Base-by-base conservation (phyloP, 2,113 vertebrate species). In the Pipra filicauda region DNA sequence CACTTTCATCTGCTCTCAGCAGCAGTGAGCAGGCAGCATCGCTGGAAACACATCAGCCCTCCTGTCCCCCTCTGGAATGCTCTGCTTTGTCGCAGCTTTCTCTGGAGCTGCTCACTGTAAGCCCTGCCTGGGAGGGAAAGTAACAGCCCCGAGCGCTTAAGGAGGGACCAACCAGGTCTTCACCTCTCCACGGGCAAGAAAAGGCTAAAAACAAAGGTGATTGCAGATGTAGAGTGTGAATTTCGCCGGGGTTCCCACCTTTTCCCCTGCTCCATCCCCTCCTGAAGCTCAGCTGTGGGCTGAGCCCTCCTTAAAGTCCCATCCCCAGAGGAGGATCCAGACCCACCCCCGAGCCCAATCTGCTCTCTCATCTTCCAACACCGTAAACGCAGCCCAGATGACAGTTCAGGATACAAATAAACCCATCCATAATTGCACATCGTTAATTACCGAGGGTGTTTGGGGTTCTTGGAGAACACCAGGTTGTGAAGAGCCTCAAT, bases 141-240 rank as follows among this genome's bases (percentile, higher is more conserved):
- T 0, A 43, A 21, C 41, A 41, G 69, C 18, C 0, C 11, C 1
- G 1, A n/a, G 52, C 0, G 41, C 49, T 24, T 9, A 0, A 6
- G 28, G 59, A 33, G 37, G 22, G 30, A 27, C 28, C 46, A 15
- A 23, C 2, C 48, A 5, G 13, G 1, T 5, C 13, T n/a, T 57
- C 19, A 4, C 13, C 58, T 31, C 55, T 31, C 49, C 43, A 2
- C 0, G 14, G 75, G 46, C 23, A 39, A 37, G 64, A 12, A 58
- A n/a, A 58, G 49, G 46, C 75, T 87, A 78, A 95, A 85, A 2
- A 1, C 41, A 33, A 55, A 33, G 13, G 11, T 14, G 31, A 7
- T 35, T 23, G 48, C 12, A 20, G 83, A 62, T 39, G 15, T 8
- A 3, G 48, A 46, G 48, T 0, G 31, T 15, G 57, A 59, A 21